Conservation (phyloP, 2,888 invertebrate genomes). For the Hemithea aestivaria region DNA sequence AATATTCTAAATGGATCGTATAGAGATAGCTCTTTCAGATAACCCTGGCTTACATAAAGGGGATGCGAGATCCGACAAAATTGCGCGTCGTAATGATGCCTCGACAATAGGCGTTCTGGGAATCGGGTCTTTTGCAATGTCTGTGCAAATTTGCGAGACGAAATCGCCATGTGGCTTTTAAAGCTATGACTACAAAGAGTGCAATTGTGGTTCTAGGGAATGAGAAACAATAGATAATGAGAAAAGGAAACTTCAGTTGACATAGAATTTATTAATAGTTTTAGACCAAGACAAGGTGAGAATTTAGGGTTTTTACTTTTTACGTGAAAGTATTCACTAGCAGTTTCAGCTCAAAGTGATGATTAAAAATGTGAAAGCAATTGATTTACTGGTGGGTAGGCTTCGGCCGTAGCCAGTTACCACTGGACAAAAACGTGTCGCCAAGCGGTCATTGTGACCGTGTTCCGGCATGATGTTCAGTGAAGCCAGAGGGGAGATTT, state of each 20-base stretch:
- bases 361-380: too few species aligned
- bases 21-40: slow-evolving; percentile 42
- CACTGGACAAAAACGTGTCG: too few species aligned
- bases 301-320: too few species aligned
- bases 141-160: slow-evolving; percentile 64
- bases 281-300: too few species aligned
- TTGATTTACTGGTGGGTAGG: too few species aligned
- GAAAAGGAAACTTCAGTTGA: slow-evolving; percentile 1
- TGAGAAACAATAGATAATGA: slow-evolving; percentile 15
- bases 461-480: too few species aligned
- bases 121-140: slow-evolving; percentile 61
- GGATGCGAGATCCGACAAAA: slow-evolving; percentile 68
- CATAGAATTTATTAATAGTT: too few species aligned
- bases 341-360: too few species aligned
- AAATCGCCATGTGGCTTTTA: slow-evolving; percentile 53
- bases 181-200: slow-evolving; percentile 36
- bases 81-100: slow-evolving; percentile 65
- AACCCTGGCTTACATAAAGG: slow-evolving; percentile 70
- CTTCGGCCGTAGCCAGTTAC: too few species aligned
- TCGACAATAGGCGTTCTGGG: slow-evolving; percentile 72
- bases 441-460: too few species aligned
- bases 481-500: too few species aligned
- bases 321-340: too few species aligned
- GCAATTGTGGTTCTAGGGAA: slow-evolving; percentile 16
- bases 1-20: slow-evolving; percentile 29